A percentile compares a stretch with the other conserved stretches of the same genome.
Conservation (phyloP, 2,797 vertebrate genomes). For the Acanthopagrus latus region DNA sequence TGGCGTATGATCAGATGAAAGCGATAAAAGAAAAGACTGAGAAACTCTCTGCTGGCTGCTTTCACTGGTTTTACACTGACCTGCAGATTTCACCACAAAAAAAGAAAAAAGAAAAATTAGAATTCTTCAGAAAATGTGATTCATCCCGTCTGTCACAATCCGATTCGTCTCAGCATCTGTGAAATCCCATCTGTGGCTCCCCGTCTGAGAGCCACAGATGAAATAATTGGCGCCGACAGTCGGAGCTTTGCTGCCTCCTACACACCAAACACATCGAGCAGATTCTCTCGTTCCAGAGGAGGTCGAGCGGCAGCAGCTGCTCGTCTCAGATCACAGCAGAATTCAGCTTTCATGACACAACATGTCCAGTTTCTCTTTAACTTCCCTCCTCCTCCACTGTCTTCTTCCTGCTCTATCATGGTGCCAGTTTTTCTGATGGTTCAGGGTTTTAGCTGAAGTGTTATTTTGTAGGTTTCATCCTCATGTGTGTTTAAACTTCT, state of each 20-base stretch:
- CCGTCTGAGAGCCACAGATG: not conserved
- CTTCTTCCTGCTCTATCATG: too few relatives aligned
- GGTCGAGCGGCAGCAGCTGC: constrained; percentile 8
- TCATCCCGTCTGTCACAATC: not conserved
- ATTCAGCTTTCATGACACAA: not conserved
- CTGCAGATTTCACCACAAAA: constrained; percentile 7
- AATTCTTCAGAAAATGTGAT: not conserved
- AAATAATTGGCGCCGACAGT: constrained; percentile 36
- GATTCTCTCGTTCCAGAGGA: constrained; percentile 7
- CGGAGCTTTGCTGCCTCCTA: constrained; percentile 25
- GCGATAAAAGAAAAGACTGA: not conserved
- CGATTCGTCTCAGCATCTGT: constrained; percentile 5
- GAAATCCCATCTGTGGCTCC: constrained; percentile 1
- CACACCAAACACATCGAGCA: constrained; percentile 36
- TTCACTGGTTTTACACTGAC: not conserved
- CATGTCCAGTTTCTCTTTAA: not conserved
- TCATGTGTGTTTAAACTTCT: too few relatives aligned
- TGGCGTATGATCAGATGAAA: not conserved
- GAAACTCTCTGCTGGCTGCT: not conserved
- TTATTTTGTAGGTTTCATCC: too few relatives aligned
- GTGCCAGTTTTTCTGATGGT: too few relatives aligned
- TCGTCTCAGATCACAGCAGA: not conserved
- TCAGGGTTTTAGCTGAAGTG: too few relatives aligned
- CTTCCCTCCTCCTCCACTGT: too few relatives aligned
- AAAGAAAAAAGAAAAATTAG: not conserved